phyloP scores from a whole-genome alignment of 2,113 vertebrate genomes.

The Oreocharis arfaki region DNA sequence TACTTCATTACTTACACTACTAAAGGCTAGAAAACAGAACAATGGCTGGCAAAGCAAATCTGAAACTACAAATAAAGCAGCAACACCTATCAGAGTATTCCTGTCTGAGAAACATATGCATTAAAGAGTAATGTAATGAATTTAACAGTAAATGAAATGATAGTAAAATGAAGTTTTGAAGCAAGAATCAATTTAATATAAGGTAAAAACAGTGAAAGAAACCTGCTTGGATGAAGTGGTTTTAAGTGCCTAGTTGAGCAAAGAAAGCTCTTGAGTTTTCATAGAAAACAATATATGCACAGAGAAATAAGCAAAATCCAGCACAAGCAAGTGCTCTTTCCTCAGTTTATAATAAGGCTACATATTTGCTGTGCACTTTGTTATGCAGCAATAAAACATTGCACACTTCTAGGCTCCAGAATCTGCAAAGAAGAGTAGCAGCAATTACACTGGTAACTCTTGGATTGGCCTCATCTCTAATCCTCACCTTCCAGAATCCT shows the following conservation, averaged over 20 bases:
- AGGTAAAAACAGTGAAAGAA: not conserved
- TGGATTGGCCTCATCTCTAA: not conserved
- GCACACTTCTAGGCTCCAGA: not conserved
- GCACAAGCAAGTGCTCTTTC: not conserved
- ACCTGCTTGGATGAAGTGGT: not conserved
- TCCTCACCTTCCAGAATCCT: not conserved
- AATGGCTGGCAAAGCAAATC: not conserved
- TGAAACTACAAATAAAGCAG: not conserved
- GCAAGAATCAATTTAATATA: not conserved
- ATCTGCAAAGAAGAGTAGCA: not conserved
- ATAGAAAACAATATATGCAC: not conserved
- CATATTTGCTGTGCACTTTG: not conserved
- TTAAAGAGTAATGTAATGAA: no score
- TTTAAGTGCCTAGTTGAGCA: not conserved
- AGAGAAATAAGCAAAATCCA: not conserved
- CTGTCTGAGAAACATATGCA: not conserved
- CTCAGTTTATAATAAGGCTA: not conserved
- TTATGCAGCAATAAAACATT: not conserved
- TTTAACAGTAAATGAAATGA: no score
- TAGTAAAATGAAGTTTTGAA: not conserved
- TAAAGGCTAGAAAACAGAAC: not conserved
- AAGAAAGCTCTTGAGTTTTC: not conserved
- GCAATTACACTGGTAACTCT: not conserved
- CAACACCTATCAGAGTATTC: not conserved
- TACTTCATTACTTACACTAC: not conserved